Evolutionary conservation across 2,888 invertebrate species (phyloP).

Genomic region (Drosophila ezoana): DNA sequence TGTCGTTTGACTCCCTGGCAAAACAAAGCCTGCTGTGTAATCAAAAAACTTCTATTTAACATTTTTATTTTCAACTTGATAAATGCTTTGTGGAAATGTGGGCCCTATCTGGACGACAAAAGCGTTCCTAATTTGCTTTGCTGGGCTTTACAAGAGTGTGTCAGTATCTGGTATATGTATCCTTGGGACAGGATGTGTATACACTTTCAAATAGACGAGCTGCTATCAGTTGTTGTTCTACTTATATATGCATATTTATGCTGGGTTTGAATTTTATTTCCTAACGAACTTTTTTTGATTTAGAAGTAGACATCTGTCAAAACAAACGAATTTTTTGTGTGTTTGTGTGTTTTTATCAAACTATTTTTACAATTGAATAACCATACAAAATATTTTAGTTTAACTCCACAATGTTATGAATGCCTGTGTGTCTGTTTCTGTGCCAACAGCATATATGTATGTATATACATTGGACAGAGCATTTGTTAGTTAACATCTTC

Average conservation of each 20-base stretch:
- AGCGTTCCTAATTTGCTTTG: slow-evolving; percentile 40
- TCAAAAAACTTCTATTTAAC: slow-evolving; percentile 71
- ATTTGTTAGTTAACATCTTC: too few relatives aligned
- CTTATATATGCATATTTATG: slow-evolving; percentile 3
- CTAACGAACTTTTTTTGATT: not conserved
- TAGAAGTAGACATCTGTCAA: slow-evolving; percentile 28
- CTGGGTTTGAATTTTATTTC: slow-evolving; percentile 1
- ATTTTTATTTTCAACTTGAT: slow-evolving; percentile 71
- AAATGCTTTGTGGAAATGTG: slow-evolving; percentile 71
- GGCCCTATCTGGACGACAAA: slow-evolving; percentile 40
- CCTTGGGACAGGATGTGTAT: slow-evolving; percentile 32
- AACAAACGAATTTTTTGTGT: slow-evolving; percentile 18
- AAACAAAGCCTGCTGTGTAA: slow-evolving; percentile 55
- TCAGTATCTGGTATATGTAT: slow-evolving; percentile 15
- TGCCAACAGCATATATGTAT: too few relatives aligned
- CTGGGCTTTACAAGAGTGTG: slow-evolving; percentile 18
- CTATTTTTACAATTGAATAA: not conserved
- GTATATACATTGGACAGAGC: too few relatives aligned
- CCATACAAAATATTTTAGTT: not conserved
- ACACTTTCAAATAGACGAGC: slow-evolving; percentile 36
- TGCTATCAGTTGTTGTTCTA: slow-evolving; percentile 11
- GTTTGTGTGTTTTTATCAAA: not conserved
- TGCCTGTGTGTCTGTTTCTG: too few relatives aligned
- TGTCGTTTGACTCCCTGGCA: slow-evolving; percentile 44
- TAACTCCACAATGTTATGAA: too few relatives aligned